Conservation (phyloP, 2,113 vertebrate species). For the Thamnophis sirtalis region DNA sequence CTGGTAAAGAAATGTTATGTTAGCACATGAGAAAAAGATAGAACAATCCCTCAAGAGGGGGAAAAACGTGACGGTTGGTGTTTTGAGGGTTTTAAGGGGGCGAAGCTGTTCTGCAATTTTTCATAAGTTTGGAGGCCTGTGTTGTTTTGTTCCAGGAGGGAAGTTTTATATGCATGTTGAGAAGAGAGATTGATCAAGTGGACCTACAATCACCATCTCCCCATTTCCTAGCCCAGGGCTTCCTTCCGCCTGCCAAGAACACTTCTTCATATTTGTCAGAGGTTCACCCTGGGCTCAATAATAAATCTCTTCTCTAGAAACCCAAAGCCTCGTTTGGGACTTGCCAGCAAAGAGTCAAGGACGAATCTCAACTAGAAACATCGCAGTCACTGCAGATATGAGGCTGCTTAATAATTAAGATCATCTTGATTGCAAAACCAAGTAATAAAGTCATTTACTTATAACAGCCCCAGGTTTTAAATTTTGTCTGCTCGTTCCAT, state of each 20-base stretch:
- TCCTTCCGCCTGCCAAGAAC: neutral
- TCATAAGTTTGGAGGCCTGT: neutral
- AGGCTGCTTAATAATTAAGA: neutral
- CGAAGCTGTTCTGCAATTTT: neutral
- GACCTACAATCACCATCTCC: neutral
- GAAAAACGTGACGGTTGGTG: neutral
- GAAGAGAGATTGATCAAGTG: neutral
- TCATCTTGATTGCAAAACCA: neutral
- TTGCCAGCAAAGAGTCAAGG: neutral
- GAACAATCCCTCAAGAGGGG: neutral
- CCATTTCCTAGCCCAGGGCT: neutral
- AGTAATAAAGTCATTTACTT: neutral
- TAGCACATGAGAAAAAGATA: neutral
- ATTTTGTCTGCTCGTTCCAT: neutral
- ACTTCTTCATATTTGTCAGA: neutral
- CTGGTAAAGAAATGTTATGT: neutral
- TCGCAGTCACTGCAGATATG: neutral
- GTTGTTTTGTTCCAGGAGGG: neutral
- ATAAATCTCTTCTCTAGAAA: neutral
- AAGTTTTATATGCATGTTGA: neutral
- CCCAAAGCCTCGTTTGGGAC: neutral
- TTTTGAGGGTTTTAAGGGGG: neutral
- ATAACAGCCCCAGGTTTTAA: neutral
- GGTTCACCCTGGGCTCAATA: neutral
- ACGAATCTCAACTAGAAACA: neutral